A percentile compares a stretch with the other conserved stretches of the same genome.
These are phyloP conservation scores for Tympanoctomys barrerae DNA, from an alignment of 2,797 vertebrate species.

Conservation along the genomic window DNA sequence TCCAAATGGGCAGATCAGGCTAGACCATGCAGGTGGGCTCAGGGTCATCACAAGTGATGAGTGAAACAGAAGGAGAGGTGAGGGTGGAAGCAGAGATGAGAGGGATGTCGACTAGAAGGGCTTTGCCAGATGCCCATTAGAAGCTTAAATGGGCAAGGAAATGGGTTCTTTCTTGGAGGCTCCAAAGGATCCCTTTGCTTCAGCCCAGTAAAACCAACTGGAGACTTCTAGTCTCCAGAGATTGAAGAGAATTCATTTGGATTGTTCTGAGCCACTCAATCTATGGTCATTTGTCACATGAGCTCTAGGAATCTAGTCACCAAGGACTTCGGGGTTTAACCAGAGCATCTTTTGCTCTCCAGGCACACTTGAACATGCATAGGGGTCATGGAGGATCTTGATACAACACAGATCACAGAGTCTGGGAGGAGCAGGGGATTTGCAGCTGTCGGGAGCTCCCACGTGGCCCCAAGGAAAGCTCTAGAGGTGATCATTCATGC, in stretches of 20 bases:
- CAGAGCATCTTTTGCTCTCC: not conserved
- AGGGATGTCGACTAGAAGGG: constrained; percentile 6
- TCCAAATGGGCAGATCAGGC: not conserved
- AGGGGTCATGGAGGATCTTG: not conserved
- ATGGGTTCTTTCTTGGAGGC: not conserved
- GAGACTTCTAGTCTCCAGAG: not conserved
- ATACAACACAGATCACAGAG: not conserved
- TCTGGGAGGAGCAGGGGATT: not conserved
- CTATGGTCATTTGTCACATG: not conserved
- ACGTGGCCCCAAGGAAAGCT: not conserved
- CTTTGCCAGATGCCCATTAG: not conserved
- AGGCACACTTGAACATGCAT: not conserved
- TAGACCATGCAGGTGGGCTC: not conserved
- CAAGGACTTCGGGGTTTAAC: not conserved
- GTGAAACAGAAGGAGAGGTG: not conserved
- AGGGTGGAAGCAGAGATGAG: not conserved
- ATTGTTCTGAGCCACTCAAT: not conserved
- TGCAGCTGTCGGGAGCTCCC: too few species aligned
- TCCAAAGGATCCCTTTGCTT: not conserved
- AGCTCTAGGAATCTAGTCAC: not conserved
- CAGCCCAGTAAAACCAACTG: not conserved
- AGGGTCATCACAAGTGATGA: not conserved
- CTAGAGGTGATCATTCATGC: not conserved
- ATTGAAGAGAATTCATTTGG: not conserved
- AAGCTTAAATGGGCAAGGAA: not conserved